These are phyloP conservation scores for Zosterops lateralis DNA, from an alignment of 2,113 vertebrate genomes.

Conservation along the genomic window DNA sequence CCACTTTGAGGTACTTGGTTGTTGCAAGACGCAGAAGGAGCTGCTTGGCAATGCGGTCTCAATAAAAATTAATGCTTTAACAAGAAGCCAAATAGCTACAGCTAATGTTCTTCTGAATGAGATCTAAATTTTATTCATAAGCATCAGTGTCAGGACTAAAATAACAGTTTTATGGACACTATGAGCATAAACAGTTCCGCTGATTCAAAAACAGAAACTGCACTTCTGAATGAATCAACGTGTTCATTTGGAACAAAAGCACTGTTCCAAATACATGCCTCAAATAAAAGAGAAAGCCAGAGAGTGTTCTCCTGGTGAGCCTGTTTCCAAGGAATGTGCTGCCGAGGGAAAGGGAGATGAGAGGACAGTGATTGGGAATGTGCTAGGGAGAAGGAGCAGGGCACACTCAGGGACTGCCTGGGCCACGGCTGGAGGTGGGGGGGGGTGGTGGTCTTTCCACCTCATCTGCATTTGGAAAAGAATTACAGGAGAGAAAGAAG, in stretches of 20 bases:
- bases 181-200: slow-evolving; percentile 28
- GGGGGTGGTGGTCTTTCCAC: background rate
- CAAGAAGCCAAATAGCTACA: slow-evolving; percentile 55
- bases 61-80: slow-evolving; percentile 65
- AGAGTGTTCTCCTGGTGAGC: background rate
- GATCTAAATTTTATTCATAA: slow-evolving; percentile 65
- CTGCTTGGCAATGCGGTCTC: slow-evolving; percentile 12
- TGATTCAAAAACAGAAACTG: slow-evolving; percentile 45
- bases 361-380: background rate
- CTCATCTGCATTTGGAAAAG: background rate
- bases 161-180: slow-evolving; percentile 65
- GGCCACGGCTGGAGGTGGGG: background rate
- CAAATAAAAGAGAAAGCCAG: slow-evolving; percentile 1
- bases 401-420: background rate
- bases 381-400: background rate
- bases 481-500: background rate
- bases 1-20: background rate
- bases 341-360: background rate
- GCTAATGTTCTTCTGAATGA: slow-evolving; percentile 64
- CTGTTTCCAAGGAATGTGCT: background rate
- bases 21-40: background rate
- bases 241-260: slow-evolving; percentile 44
- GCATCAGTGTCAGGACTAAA: slow-evolving; percentile 66
- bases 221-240: slow-evolving; percentile 39
- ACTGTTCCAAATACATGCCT: slow-evolving; percentile 19